phyloP scores from a whole-genome alignment of 1,140 invertebrate species.

The Drosophila sp. region DNA sequence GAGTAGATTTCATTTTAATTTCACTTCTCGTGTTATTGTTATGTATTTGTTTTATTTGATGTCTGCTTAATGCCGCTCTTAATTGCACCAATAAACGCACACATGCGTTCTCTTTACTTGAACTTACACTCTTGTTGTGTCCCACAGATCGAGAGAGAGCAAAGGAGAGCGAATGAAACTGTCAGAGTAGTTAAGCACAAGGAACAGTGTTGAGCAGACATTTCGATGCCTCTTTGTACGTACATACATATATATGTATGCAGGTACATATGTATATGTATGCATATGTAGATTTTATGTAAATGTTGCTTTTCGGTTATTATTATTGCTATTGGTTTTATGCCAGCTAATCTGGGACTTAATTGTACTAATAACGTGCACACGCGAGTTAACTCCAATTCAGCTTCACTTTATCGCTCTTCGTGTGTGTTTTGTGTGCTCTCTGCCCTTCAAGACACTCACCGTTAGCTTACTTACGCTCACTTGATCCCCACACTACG shows the following conservation, averaged over 20 bases:
- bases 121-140: neutral
- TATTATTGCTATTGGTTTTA: slow-evolving; percentile 49
- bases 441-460: slow-evolving; percentile 27
- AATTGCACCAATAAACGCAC: slow-evolving; percentile 39
- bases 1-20: slow-evolving; percentile 54
- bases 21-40: slow-evolving; percentile 31
- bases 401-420: neutral
- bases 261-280: too few relatives aligned
- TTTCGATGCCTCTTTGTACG: neutral
- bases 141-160: slow-evolving; percentile 2
- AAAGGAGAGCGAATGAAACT: slow-evolving; percentile 1
- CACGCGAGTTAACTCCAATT: neutral
- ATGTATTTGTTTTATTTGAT: neutral
- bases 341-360: slow-evolving; percentile 45
- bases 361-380: slow-evolving; percentile 17
- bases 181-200: neutral
- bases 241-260: too few relatives aligned
- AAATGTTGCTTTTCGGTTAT: slow-evolving; percentile 52
- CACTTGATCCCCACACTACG: neutral
- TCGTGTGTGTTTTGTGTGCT: neutral
- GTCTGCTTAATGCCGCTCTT: slow-evolving; percentile 26
- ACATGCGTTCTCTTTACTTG: slow-evolving; percentile 11
- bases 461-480: slow-evolving; percentile 5
- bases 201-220: slow-evolving; percentile 8
- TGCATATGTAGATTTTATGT: slow-evolving; percentile 53